A percentile compares a stretch with the other conserved stretches of the same genome.
Conservation (phyloP, 1,140 invertebrate species). For the Musca domestica region DNA sequence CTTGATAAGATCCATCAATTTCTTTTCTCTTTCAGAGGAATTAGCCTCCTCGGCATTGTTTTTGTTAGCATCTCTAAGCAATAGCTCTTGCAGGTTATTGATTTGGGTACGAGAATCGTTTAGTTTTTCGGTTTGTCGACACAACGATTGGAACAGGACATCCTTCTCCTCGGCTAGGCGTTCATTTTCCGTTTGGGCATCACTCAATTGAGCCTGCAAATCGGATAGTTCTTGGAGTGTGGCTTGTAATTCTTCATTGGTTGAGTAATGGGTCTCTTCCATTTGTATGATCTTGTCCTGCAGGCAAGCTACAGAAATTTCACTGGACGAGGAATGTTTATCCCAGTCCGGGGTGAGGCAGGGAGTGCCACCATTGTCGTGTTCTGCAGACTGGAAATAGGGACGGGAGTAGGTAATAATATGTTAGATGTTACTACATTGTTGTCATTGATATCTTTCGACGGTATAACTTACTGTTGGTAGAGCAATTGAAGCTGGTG, state of each 20-base stretch:
- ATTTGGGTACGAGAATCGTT: conserved; percentile 73
- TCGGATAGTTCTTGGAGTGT: conserved; percentile 90
- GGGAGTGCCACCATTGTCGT: conserved; percentile 58
- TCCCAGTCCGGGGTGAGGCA: conserved; percentile 79
- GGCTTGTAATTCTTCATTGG: conserved; percentile 93
- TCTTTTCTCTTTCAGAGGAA: conserved; percentile 74
- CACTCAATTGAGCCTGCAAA: conserved; percentile 79
- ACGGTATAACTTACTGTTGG: conserved; percentile 54
- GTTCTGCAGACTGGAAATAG: conserved; percentile 13
- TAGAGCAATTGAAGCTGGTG: conserved; percentile 64
- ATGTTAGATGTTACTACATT: background rate
- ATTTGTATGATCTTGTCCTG: conserved; percentile 86
- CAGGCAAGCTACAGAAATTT: conserved; percentile 87
- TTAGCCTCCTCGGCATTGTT: conserved; percentile 56
- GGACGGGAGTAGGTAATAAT: background rate
- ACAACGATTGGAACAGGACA: conserved; percentile 85
- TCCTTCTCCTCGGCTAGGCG: conserved; percentile 82
- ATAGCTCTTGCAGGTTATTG: conserved; percentile 69
- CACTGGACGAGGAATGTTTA: conserved; percentile 82
- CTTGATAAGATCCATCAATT: conserved; percentile 82
- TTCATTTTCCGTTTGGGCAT: conserved; percentile 85
- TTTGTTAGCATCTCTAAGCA: conserved; percentile 65
- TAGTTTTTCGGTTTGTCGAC: conserved; percentile 85
- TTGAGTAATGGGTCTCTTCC: conserved; percentile 66
- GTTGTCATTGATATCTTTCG: background rate